Evolutionary conservation across 2,113 vertebrate genomes (phyloP), one percentile per base, ranked within the genome.

Genomic region (Labeo catla): DNA sequence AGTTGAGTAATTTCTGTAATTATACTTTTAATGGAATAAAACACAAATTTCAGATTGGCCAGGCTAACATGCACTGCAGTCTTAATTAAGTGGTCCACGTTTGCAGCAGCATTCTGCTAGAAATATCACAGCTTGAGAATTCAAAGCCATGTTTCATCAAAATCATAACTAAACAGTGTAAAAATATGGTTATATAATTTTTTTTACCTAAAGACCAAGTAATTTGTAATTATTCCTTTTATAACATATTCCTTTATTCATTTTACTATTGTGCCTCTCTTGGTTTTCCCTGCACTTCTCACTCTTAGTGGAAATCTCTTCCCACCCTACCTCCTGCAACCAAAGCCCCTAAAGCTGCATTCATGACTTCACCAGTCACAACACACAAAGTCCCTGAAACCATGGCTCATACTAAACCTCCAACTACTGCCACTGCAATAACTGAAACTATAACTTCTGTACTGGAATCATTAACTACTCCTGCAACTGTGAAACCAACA

Each of bases 261-360:
- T n/a, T 87, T 73, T 88, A 81, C 84, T 89, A 83, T 92, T 87
- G 50, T 52, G 49, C 91, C 13, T 90, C 77, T 77, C 74, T 87
- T 61, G 19, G 50, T 84, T 87, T 81, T 87, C 72, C 61, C 45
- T 76, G 47, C 74, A 21, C 39, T 83, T 85, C 52, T 83, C 70
- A 49, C 70, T 86, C 80, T 50, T 90, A 95, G 94, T 95, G 94
- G 90, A 93, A 93, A 92, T 91, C 81, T 94, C 79, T 94, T 93
- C 78, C 92, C 92, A 93, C 83, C 93, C 93, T 81, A 92, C 91
- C 92, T 93, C 76, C 87, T 45, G 23, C 87, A 0, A 78, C 77
- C 80, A 87, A 0, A 57, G 45, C 79, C 28, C 61, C 70, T 36
- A 86, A 89, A 47, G 88, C 89, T 0, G 11, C 92, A 61, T 61